Evolutionary conservation across 2,888 invertebrate species (phyloP), one percentile per base, ranked within the genome.

Genomic region (Hirudinaria manillensis): DNA sequence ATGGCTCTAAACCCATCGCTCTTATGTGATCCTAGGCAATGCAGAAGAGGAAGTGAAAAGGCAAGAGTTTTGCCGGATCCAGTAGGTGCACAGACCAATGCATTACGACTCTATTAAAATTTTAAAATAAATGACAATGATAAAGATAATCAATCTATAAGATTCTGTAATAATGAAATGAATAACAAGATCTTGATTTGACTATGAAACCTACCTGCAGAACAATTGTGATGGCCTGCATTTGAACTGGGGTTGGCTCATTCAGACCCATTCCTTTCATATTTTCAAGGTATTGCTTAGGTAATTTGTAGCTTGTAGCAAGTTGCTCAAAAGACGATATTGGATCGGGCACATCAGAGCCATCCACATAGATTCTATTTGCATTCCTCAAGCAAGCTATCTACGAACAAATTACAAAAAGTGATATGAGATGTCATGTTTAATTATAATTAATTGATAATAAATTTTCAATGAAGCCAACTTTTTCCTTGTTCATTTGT

Each of bases 21-120:
- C 32, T 89, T 88, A 72, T 89, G 92, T 61, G 88, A 80, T 78
- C 89, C 89, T 61, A 97, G 87, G 0, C 89, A 87, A 81, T 93
- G 90, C 51, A 98, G 88, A 16, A 98, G 88, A 0, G 98, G 98
- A 3, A 96, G 84, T 0, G 97, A 87, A 86, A 97, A 98, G 0
- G 97, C 94, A 0, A 93, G 91, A 0, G 98, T 99, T 87, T 98
- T 98, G 13, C 98, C 98, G 0, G 95, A 96, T 0, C 98, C 98
- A 0, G 98, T 99, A 0, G 97, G 97, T 0, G 98, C 98, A 84
- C 94, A 94, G 0, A 94, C 95, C 81, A 98, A 88, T 51, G 97
- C 86, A 83, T 95, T 92, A 72, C 93, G 89, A 65, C 89, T 89
- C 84, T 84, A 76, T 19, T 71, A 2, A 32, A 68, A 68, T 32